phyloP scores from a whole-genome alignment of 2,888 invertebrate genomes.

The Sphaerophoria rueppellii region DNA sequence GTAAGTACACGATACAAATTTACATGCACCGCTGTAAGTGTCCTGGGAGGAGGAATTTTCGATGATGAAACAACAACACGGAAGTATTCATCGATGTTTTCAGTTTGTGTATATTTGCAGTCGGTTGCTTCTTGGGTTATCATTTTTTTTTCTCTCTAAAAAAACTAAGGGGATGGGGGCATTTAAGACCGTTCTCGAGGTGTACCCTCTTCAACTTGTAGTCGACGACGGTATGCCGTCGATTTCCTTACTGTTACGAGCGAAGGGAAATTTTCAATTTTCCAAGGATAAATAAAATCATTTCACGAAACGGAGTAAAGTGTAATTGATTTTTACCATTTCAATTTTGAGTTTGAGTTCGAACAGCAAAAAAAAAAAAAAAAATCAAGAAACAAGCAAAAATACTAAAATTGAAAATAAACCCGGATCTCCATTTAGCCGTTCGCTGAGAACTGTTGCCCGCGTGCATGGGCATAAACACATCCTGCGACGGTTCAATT shows the following conservation, averaged over 20 bases:
- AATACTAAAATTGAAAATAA: conserved; percentile 43
- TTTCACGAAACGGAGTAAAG: conserved; percentile 70
- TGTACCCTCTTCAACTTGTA: neutral
- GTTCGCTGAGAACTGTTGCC: neutral
- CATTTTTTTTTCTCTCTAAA: neutral
- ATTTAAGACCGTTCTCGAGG: neutral
- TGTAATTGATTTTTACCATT: conserved; percentile 74
- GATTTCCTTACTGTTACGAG: neutral
- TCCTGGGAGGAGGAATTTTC: conserved; percentile 8
- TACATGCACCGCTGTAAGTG: conserved; percentile 49
- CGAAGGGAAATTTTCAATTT: conserved; percentile 59
- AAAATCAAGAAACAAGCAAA: conserved; percentile 25
- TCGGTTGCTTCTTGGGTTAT: conserved; percentile 18
- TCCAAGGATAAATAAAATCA: conserved; percentile 73
- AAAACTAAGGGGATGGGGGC: too few relatives aligned
- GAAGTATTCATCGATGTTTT: neutral
- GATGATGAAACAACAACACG: conserved; percentile 2
- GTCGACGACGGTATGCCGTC: neutral
- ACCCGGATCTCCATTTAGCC: conserved; percentile 39
- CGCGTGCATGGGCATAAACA: conserved; percentile 1
- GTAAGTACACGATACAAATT: conserved; percentile 46
- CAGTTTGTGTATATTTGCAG: conserved; percentile 1
- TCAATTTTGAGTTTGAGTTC: conserved; percentile 54
- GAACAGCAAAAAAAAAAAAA: neutral
- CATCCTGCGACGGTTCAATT: conserved; percentile 15